Percentiles rank a stretch among this genome's conserved stretches.
Evolutionary conservation across 2,797 vertebrate species (phyloP).

Genomic region (Gallinago nigripennis): DNA sequence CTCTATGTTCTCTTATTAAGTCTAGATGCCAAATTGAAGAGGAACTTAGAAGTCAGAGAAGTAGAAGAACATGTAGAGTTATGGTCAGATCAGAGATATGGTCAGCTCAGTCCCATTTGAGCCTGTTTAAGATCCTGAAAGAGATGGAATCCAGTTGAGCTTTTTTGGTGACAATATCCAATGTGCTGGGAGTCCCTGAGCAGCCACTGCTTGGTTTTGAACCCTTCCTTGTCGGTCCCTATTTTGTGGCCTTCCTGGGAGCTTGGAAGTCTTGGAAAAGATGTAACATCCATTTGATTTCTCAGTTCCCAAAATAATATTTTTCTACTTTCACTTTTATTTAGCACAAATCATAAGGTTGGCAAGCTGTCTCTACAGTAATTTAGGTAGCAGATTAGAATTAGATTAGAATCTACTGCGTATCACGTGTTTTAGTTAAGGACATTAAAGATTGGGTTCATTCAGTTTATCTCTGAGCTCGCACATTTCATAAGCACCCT

Average conservation of each 20-base stretch:
- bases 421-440: not conserved
- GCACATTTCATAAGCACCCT: not conserved
- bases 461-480: not conserved
- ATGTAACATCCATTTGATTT: not conserved
- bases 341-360: not conserved
- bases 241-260: not conserved
- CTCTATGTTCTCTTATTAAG: not conserved
- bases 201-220: not conserved
- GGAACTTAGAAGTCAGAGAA: not conserved
- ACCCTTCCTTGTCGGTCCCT: not conserved
- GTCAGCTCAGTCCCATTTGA: not conserved
- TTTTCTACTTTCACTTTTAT: not conserved
- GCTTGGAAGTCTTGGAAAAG: not conserved
- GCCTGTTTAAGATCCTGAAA: not conserved
- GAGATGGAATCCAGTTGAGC: not conserved
- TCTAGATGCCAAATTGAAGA: not conserved
- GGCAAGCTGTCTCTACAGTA: not conserved
- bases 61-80: not conserved
- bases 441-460: not conserved
- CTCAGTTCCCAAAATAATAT: not conserved
- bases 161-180: not conserved
- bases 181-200: not conserved
- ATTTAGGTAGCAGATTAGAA: not conserved
- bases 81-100: not conserved
- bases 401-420: not conserved